Conservation (phyloP, 2,888 invertebrate species). For the Zele albiditarsus region DNA sequence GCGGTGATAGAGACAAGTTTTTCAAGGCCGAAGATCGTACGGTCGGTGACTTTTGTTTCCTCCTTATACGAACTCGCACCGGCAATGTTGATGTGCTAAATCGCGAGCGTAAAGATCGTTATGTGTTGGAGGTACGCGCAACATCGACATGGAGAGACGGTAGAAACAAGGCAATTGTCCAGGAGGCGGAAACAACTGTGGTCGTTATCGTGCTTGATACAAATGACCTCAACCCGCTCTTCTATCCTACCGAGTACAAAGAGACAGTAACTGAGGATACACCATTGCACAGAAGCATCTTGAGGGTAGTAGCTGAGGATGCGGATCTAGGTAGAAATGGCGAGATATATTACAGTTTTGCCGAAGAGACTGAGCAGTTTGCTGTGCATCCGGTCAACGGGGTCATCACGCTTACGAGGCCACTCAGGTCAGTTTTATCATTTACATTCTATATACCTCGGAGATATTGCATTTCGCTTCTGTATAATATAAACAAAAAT, state of each 20-base stretch:
- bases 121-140: constrained; percentile 85
- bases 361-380: constrained; percentile 87
- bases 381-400: constrained; percentile 95
- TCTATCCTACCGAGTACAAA: constrained; percentile 91
- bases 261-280: constrained; percentile 91
- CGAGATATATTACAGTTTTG: constrained; percentile 96
- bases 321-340: constrained; percentile 97
- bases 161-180: constrained; percentile 73
- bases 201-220: constrained; percentile 85
- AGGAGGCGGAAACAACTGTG: constrained; percentile 81
- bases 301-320: constrained; percentile 91
- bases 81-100: constrained; percentile 92
- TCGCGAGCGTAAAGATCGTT: constrained; percentile 90
- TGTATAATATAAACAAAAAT: not conserved
- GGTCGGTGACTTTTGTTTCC: constrained; percentile 96
- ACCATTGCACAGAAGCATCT: constrained; percentile 86
- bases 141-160: constrained; percentile 77
- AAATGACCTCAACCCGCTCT: constrained; percentile 94
- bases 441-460: constrained; percentile 16
- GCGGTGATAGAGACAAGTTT: constrained; percentile 90
- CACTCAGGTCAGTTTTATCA: constrained; percentile 74
- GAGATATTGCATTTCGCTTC: not conserved
- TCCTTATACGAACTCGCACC: constrained; percentile 90
- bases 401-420: constrained; percentile 86
- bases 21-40: constrained; percentile 93